Evolutionary conservation across 2,113 vertebrate species (phyloP).

Genomic region (Ellobius talpinus): DNA sequence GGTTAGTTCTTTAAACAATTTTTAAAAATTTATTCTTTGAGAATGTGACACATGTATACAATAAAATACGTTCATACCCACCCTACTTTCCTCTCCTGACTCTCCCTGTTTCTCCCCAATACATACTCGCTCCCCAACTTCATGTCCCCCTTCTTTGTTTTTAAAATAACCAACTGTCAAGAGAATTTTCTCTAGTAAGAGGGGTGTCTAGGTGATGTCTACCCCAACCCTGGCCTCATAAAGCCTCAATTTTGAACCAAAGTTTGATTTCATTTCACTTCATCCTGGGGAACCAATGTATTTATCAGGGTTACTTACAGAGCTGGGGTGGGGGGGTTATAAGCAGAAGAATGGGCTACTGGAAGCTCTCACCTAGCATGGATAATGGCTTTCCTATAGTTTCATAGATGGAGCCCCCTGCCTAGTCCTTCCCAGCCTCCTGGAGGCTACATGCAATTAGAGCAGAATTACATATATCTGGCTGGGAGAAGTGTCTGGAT

Average conservation of each 20-base stretch:
- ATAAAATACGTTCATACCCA: background rate
- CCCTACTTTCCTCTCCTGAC: background rate
- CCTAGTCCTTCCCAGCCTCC: background rate
- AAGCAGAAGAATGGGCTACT: background rate
- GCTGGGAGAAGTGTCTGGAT: background rate
- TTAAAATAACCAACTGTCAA: background rate
- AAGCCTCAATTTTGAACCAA: background rate
- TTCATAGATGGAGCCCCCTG: background rate
- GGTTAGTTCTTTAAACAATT: background rate
- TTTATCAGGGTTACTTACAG: background rate
- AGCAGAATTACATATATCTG: background rate
- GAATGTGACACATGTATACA: background rate
- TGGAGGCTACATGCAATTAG: background rate
- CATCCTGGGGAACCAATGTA: background rate
- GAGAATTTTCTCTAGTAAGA: background rate
- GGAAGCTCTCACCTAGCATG: background rate
- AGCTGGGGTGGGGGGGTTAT: background rate
- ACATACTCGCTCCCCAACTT: background rate
- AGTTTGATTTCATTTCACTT: background rate
- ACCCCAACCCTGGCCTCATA: background rate
- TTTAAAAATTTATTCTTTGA: background rate
- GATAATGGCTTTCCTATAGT: background rate
- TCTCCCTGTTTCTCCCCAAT: background rate
- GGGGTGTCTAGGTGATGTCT: background rate
- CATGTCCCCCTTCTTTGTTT: background rate